Conservation (phyloP, 2,113 vertebrate genomes). For the Osmerus mordax region DNA sequence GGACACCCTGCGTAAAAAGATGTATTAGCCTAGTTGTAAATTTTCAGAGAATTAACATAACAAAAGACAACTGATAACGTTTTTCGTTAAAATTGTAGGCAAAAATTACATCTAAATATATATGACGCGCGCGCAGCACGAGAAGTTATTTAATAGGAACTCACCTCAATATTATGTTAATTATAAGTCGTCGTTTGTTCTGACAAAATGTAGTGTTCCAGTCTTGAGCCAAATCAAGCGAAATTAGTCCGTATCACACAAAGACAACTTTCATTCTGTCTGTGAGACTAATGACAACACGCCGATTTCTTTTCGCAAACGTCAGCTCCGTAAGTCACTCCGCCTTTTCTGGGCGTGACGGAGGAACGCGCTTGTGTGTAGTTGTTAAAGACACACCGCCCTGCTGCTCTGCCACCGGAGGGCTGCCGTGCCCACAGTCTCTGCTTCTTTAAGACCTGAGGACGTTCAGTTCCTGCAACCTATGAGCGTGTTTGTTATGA, state of each 20-base stretch:
- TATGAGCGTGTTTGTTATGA: slow-evolving; percentile 54
- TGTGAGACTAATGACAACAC: slow-evolving; percentile 10
- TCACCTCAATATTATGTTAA: slow-evolving; percentile 19
- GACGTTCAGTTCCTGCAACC: slow-evolving; percentile 18
- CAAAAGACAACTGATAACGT: too few relatives aligned
- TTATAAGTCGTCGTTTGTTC: background rate
- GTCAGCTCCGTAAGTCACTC: slow-evolving; percentile 24
- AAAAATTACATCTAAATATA: too few relatives aligned
- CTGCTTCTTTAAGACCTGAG: slow-evolving; percentile 36
- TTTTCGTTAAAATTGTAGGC: too few relatives aligned
- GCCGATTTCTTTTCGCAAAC: slow-evolving; percentile 20
- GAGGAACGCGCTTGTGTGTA: too few relatives aligned
- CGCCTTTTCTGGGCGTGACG: slow-evolving; percentile 11
- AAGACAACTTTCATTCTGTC: slow-evolving; percentile 27
- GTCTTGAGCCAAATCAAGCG: slow-evolving; percentile 7
- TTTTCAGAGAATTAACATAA: too few relatives aligned
- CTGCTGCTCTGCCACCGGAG: too few relatives aligned
- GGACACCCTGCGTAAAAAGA: too few relatives aligned
- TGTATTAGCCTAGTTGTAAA: too few relatives aligned
- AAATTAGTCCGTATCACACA: slow-evolving; percentile 26
- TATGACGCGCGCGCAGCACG: background rate
- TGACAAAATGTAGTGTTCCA: background rate
- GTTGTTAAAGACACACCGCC: too few relatives aligned
- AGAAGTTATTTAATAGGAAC: slow-evolving; percentile 1
- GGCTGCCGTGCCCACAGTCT: background rate